Evolutionary conservation across 2,888 invertebrate species (phyloP).

Genomic region (Pherbina coryleti): DNA sequence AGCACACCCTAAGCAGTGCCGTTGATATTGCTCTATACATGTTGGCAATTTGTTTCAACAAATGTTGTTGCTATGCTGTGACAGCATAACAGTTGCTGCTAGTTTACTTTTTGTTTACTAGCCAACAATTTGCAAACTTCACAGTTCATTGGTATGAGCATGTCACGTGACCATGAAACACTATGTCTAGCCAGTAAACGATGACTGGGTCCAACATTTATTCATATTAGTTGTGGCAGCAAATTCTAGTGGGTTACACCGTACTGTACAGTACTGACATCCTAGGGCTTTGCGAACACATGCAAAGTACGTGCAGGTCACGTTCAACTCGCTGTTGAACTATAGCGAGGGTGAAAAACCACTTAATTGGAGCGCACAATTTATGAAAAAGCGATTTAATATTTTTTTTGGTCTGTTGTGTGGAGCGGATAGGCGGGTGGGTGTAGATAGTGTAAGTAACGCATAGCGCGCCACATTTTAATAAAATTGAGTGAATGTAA

Average conservation of each 20-base stretch:
- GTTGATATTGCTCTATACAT: constrained; percentile 16
- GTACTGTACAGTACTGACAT: not conserved
- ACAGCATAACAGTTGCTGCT: constrained; percentile 16
- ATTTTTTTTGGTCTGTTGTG: not conserved
- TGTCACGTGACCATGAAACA: constrained; percentile 42
- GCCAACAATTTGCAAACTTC: no score
- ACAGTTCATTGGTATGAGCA: not conserved
- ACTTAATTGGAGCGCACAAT: not conserved
- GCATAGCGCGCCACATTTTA: not conserved
- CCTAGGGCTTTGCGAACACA: not conserved
- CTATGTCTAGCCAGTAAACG: constrained; percentile 39
- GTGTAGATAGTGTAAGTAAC: not conserved
- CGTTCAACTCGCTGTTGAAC: no score
- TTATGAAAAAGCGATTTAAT: constrained; percentile 16
- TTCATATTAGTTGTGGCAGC: not conserved
- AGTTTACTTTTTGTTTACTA: not conserved
- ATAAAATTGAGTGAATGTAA: not conserved
- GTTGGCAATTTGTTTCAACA: constrained; percentile 24
- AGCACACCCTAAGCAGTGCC: not conserved
- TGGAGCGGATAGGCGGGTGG: not conserved
- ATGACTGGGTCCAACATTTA: not conserved
- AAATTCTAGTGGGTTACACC: not conserved
- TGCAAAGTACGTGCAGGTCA: no score
- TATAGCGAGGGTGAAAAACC: no score
- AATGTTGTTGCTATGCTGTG: not conserved